These are phyloP conservation scores for Paraplagusia blochii DNA, from an alignment of 2,113 vertebrate genomes.

Conservation along the genomic window DNA sequence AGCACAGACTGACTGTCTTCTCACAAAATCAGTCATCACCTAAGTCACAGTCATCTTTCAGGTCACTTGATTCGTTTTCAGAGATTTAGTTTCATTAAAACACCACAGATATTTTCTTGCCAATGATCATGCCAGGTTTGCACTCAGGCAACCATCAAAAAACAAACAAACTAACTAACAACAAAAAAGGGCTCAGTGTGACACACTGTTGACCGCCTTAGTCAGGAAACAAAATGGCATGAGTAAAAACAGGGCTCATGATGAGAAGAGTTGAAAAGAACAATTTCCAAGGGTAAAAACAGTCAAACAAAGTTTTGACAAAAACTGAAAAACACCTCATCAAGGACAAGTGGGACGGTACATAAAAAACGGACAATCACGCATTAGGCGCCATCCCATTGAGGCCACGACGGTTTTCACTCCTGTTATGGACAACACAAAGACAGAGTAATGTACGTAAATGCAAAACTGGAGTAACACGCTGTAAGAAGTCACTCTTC, in stretches of 20 bases:
- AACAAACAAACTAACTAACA: not conserved
- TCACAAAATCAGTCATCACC: not conserved
- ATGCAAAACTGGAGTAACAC: constrained; percentile 34
- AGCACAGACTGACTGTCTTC: too few species aligned
- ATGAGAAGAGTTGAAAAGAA: too few species aligned
- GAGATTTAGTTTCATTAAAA: not conserved
- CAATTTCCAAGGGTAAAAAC: too few species aligned
- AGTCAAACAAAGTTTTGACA: too few species aligned
- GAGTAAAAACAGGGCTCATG: too few species aligned
- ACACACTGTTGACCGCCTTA: too few species aligned
- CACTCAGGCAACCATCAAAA: not conserved
- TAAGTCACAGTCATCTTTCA: not conserved
- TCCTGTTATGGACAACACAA: constrained; percentile 9
- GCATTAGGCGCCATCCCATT: not conserved
- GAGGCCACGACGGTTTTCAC: not conserved
- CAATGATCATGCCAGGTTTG: not conserved
- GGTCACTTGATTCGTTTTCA: not conserved
- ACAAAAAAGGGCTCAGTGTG: not conserved
- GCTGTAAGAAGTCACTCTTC: constrained; percentile 40
- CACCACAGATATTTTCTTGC: not conserved
- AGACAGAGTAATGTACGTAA: constrained; percentile 52
- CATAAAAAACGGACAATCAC: constrained; percentile 2
- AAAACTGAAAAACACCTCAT: too few species aligned
- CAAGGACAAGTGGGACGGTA: not conserved
- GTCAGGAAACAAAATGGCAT: too few species aligned